phyloP scores from a whole-genome alignment of 2,888 invertebrate species.

The Pseudococcus longispinus region DNA sequence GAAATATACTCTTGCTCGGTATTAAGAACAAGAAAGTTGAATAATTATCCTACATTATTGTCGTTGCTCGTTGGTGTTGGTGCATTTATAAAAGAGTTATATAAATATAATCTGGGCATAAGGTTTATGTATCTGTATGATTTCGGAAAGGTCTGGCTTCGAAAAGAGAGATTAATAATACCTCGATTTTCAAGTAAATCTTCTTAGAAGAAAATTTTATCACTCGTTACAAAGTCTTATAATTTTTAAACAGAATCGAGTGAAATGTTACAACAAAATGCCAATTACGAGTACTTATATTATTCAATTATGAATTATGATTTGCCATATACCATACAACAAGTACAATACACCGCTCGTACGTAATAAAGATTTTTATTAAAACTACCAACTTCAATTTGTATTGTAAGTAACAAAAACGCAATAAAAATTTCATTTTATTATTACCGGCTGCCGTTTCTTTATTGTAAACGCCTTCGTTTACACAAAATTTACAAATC shows the following conservation, averaged over 20 bases:
- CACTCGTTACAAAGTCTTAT: neutral
- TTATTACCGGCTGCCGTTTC: neutral
- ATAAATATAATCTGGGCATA: neutral
- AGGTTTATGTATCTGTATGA: neutral
- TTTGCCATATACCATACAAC: neutral
- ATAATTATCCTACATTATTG: constrained; percentile 25
- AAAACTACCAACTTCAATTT: neutral
- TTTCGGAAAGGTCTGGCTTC: neutral
- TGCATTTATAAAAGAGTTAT: neutral
- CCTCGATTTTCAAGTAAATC: neutral
- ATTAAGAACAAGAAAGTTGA: constrained; percentile 39
- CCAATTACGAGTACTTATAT: neutral
- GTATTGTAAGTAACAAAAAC: neutral
- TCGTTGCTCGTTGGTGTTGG: too few species aligned
- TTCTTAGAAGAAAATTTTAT: neutral
- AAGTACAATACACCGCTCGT: neutral
- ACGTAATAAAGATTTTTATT: neutral
- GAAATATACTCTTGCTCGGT: neutral
- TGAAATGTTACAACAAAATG: neutral
- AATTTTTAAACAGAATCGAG: neutral
- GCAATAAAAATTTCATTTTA: neutral
- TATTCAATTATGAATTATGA: neutral
- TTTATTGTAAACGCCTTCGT: neutral
- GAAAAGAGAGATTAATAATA: neutral
- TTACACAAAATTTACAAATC: constrained; percentile 6